phyloP scores from a whole-genome alignment of 1,140 invertebrate species.

The Pogonomyrmex barbatus region DNA sequence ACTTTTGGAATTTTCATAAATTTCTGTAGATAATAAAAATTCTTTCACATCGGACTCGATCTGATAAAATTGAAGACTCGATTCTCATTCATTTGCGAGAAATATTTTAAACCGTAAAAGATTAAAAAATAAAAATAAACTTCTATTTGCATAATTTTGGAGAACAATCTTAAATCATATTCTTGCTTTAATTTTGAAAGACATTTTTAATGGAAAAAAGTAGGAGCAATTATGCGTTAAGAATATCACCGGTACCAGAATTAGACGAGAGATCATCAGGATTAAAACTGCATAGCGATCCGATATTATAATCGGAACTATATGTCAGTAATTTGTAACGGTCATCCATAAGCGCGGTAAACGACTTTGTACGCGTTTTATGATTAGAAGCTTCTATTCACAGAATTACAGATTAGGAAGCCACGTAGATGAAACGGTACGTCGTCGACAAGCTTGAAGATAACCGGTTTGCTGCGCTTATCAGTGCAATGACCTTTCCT shows the following conservation, averaged over 20 bases:
- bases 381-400: neutral
- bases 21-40: too few species aligned
- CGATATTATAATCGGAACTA: neutral
- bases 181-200: neutral
- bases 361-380: slow-evolving; percentile 9
- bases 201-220: neutral
- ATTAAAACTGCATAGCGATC: neutral
- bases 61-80: too few species aligned
- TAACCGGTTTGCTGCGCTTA: slow-evolving; percentile 20
- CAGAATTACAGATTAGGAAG: slow-evolving; percentile 40
- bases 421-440: slow-evolving; percentile 15
- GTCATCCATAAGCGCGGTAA: slow-evolving; percentile 37
- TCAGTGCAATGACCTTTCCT: neutral
- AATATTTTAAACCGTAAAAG: too few species aligned
- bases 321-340: neutral
- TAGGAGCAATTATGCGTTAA: neutral
- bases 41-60: too few species aligned
- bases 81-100: too few species aligned
- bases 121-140: neutral
- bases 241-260: neutral
- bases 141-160: neutral
- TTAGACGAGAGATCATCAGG: neutral
- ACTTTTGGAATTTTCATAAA: too few species aligned
- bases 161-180: neutral
- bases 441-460: neutral